Conservation (phyloP, 2,797 vertebrate species). For the Spinus olivaceus region DNA sequence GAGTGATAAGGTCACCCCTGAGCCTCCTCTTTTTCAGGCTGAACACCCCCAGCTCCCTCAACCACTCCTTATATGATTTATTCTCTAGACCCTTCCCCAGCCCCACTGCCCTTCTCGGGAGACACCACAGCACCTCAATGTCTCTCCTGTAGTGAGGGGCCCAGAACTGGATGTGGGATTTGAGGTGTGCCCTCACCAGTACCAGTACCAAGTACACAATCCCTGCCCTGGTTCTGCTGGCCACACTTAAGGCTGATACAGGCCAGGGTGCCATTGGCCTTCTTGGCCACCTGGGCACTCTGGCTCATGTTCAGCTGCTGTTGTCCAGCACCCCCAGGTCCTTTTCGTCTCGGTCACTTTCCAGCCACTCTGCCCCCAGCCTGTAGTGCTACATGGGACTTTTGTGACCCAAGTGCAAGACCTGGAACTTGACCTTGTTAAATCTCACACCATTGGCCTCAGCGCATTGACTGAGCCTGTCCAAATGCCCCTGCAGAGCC, state of each 20-base stretch:
- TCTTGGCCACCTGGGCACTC: background rate
- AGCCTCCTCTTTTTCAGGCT: background rate
- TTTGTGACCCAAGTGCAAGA: background rate
- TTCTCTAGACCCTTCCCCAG: background rate
- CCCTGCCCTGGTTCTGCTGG: background rate
- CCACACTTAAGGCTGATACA: rapidly evolving
- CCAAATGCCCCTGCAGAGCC: background rate
- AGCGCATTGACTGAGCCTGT: rapidly evolving
- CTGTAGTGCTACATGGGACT: background rate
- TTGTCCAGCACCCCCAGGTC: rapidly evolving
- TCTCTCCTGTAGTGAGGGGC: too few species aligned
- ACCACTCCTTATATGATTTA: background rate
- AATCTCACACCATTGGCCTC: background rate
- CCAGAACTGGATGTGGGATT: rapidly evolving
- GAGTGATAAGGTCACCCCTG: background rate
- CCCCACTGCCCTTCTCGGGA: background rate
- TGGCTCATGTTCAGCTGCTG: background rate
- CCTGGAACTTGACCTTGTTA: background rate
- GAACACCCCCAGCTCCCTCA: background rate
- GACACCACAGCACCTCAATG: rapidly evolving
- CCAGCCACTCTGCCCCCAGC: background rate
- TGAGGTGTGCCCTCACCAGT: background rate
- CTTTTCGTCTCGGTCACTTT: rapidly evolving
- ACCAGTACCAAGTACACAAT: rapidly evolving
- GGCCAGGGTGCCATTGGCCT: rapidly evolving